phyloP scores from a whole-genome alignment of 2,888 invertebrate species.

The Romanomermis culicivorax region DNA sequence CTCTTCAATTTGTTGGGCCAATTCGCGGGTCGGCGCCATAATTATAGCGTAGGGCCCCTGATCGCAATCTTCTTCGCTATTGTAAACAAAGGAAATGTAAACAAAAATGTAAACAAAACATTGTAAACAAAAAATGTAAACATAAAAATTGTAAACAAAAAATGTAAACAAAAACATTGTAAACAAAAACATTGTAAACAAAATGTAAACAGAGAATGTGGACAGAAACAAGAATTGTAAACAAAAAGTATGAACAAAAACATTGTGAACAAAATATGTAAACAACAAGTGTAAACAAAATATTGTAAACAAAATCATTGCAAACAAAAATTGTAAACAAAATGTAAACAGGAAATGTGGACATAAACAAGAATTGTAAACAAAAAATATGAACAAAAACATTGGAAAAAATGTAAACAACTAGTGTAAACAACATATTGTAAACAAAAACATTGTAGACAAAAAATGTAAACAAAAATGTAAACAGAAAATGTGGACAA shows the following conservation, averaged over 20 bases:
- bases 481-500: neutral
- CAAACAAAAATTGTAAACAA: neutral
- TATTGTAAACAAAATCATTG: neutral
- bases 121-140: neutral
- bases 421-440: neutral
- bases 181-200: neutral
- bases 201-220: neutral
- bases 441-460: neutral
- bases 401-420: neutral
- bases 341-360: neutral
- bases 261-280: neutral
- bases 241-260: neutral
- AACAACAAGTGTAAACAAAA: neutral
- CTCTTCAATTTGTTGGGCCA: conserved; percentile 97
- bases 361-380: neutral
- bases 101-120: neutral
- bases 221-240: neutral
- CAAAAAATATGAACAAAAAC: neutral
- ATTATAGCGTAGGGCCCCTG: conserved; percentile 94
- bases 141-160: neutral
- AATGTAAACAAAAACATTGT: neutral
- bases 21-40: conserved; percentile 92
- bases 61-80: conserved; percentile 31
- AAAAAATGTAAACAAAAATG: neutral
- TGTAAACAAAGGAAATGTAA: neutral